Evolutionary conservation across 2,797 vertebrate genomes (phyloP).

Genomic region (Hozukius guyotensis): DNA sequence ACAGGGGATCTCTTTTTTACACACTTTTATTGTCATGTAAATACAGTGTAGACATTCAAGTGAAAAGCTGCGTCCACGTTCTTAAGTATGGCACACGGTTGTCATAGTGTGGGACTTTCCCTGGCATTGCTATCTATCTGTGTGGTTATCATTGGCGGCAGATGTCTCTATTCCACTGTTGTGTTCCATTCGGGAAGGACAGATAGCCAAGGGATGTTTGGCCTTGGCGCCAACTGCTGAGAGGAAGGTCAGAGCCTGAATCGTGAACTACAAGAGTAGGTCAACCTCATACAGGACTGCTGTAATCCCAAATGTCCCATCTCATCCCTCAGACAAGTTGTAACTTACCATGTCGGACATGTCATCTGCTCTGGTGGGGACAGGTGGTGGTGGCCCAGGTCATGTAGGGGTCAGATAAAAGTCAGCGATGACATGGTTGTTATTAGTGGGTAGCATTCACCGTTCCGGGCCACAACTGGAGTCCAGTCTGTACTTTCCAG

Average conservation of each 20-base stretch:
- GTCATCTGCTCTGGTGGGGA: constrained; percentile 32
- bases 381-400: constrained; percentile 8
- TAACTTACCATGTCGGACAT: constrained; percentile 10
- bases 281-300: constrained; percentile 51
- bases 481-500: constrained; percentile 80
- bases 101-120: constrained; percentile 58
- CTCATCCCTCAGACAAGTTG: constrained; percentile 6
- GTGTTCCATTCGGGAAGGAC: constrained; percentile 72
- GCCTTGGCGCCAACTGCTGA: constrained; percentile 61
- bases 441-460: constrained; percentile 46
- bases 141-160: constrained; percentile 64
- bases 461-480: constrained; percentile 19
- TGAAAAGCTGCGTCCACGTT: constrained; percentile 9
- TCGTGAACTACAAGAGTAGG: constrained; percentile 33
- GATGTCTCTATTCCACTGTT: constrained; percentile 65
- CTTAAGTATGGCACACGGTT: constrained; percentile 22
- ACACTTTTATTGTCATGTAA: constrained; percentile 52
- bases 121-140: constrained; percentile 46
- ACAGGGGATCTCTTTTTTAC: constrained; percentile 17
- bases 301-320: constrained; percentile 22
- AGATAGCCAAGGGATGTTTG: constrained; percentile 66
- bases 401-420: constrained; percentile 41
- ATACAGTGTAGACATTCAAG: constrained; percentile 23
- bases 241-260: constrained; percentile 63
- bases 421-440: constrained; percentile 38